phyloP scores from a whole-genome alignment of 2,113 vertebrate species.

The Erinaceus europaeus region DNA sequence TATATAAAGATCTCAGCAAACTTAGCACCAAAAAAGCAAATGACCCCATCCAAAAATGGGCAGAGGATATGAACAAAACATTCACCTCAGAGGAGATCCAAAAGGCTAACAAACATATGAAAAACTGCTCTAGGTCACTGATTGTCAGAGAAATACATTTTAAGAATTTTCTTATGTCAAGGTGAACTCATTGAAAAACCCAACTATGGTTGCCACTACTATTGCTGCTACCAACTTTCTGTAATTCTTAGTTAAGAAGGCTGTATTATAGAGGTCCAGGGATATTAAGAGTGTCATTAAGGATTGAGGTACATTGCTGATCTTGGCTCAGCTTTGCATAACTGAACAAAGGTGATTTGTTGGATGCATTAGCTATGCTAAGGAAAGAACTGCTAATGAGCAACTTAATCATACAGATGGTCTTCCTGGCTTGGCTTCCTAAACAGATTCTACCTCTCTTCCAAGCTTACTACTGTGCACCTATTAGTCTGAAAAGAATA shows the following conservation, averaged over 20 bases:
- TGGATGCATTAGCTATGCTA: conserved; percentile 28
- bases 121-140: no score
- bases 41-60: no score
- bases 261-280: background rate
- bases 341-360: conserved; percentile 44
- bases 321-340: background rate
- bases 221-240: background rate
- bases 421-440: conserved; percentile 45
- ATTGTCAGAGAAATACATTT: no score
- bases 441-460: conserved; percentile 8
- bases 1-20: no score
- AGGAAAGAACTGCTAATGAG: conserved; percentile 61
- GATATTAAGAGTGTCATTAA: conserved; percentile 43
- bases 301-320: conserved; percentile 18
- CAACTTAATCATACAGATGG: conserved; percentile 68
- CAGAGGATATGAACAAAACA: no score
- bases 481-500: conserved; percentile 32
- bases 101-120: no score
- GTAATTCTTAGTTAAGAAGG: background rate
- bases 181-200: background rate
- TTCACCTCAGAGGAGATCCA: no score
- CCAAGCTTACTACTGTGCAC: background rate
- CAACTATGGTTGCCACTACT: background rate
- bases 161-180: background rate
- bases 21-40: no score